Evolutionary conservation across 1,140 invertebrate species (phyloP), one percentile per base, ranked within the genome.

Genomic region (Megathymus violae): DNA sequence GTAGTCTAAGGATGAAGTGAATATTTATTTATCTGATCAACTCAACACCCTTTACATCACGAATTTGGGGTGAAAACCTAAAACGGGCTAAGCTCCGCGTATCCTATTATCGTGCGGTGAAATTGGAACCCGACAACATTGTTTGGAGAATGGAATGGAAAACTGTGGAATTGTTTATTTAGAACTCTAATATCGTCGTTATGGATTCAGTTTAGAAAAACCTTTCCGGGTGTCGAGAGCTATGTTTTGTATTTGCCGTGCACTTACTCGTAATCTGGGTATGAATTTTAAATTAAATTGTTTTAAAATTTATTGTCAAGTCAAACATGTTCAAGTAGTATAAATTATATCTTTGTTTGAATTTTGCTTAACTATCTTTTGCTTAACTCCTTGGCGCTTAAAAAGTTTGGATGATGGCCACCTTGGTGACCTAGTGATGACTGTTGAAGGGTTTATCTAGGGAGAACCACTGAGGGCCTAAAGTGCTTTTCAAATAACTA

Each of bases 21-120:
- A 43, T 54, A 41, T 56, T 43, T 56, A 14, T 56, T 43, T 56
- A 56, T 56, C 40, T 31, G 40, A 56, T 56, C 52, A 56, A 56
- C 25, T 44, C 17, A 7, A 38, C 11, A 10, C 19, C 10, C 10
- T 15, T 13, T 22, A 56, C 40, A 56, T 27, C 52, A 17, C 43
- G 25, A 11, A 27, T 44, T 13, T 25, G 27, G 19, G 25, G 52
- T 44, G 34, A 36, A 36, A n/a, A 7, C 34, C 40, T 22, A 14
- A 11, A 56, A 56, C 43, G 27, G 38, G 38, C 52, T 44, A 56
- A 25, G 25, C 41, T 15, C 16, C 13, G 11, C 52, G 40, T 27
- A 43, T 44, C 52, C 52, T 56, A 44, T 56, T 44, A 56, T 44
- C 52, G 22, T 44, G 16, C 38, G 40, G 1, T 4, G 52, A 31